Evolutionary conservation across 1,140 invertebrate genomes (phyloP), one percentile per base, ranked within the genome.

Genomic region (Panulirus ornatus): DNA sequence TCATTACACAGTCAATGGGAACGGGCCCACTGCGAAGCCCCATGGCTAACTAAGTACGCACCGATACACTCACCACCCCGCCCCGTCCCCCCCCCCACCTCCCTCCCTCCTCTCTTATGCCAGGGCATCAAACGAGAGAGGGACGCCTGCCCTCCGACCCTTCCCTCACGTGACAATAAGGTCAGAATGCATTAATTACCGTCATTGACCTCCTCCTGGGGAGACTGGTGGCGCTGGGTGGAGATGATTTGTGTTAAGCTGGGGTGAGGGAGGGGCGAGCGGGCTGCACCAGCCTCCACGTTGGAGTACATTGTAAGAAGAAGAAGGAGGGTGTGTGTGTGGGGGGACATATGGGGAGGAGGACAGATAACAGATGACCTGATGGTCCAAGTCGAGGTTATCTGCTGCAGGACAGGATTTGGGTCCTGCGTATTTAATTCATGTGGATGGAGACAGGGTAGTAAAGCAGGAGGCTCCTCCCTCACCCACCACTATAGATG

Each of bases 151-250:
- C 44, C 76, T 47, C 44, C n/a, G 22, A 9, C 42, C 44, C 22
- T 22, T 9, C 9, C 34, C 36, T 42, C 40, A 14, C 30, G 42
- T 79, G 40, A 79, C 76, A 79, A 79, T 79, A 42, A 34, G 6
- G 22, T 0, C 42, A 79, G 30, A 79, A 51, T 79, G 36, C 76
- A 79, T 79, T 79, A 79, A 79, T 79, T 79, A 79, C 76, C 42
- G 22, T 14, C 51, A 58, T 14, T 22, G 51, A 3, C 16, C 51
- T 58, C 51, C 51, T 38, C 36, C n/a, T 9, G 3, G 36, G 2
- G 73, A 44, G 40, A 16, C 14, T 22, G 16, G 73, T 9, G 27
- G 1, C n/a, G 5, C 14, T 27, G 71, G 71, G 71, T 27, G 3
- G 2, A n/a, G n/a, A 27, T 34, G 38, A 34, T 19, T 42, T 19